Conservation (phyloP, 2,888 invertebrate species). For the Mimas tiliae region DNA sequence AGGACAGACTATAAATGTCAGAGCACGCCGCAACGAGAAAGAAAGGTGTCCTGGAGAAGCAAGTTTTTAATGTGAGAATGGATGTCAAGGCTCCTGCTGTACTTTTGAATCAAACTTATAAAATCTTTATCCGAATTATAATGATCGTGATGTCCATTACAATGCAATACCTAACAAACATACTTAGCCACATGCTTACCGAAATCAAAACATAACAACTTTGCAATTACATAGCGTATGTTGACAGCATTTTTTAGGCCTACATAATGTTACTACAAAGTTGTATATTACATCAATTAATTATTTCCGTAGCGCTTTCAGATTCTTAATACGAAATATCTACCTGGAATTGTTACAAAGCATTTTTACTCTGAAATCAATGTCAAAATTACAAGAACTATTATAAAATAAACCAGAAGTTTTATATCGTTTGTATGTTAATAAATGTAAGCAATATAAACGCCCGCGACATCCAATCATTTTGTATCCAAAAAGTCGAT, state of each 20-base stretch:
- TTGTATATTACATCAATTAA: no score
- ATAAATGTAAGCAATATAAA: not conserved
- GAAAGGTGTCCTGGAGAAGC: conserved; percentile 60
- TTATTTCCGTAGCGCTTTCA: no score
- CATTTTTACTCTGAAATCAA: no score
- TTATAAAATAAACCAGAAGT: no score
- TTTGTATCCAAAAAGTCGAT: conserved; percentile 49
- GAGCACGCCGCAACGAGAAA: conserved; percentile 34
- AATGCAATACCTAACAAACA: not conserved
- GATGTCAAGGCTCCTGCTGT: conserved; percentile 53
- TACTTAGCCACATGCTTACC: conserved; percentile 1
- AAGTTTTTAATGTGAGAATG: conserved; percentile 54
- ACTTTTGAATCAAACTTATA: conserved; percentile 32
- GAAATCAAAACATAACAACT: no score
- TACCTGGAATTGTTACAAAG: no score
- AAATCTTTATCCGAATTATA: conserved; percentile 6
- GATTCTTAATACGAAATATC: no score
- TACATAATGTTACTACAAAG: no score
- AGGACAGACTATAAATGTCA: conserved; percentile 29
- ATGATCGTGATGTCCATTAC: not conserved
- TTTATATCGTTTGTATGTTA: no score
- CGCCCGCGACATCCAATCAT: conserved; percentile 13
- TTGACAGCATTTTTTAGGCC: no score
- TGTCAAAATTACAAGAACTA: no score
- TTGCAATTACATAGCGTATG: no score